Conservation (phyloP, 2,113 vertebrate species). For the Gallinago media region DNA sequence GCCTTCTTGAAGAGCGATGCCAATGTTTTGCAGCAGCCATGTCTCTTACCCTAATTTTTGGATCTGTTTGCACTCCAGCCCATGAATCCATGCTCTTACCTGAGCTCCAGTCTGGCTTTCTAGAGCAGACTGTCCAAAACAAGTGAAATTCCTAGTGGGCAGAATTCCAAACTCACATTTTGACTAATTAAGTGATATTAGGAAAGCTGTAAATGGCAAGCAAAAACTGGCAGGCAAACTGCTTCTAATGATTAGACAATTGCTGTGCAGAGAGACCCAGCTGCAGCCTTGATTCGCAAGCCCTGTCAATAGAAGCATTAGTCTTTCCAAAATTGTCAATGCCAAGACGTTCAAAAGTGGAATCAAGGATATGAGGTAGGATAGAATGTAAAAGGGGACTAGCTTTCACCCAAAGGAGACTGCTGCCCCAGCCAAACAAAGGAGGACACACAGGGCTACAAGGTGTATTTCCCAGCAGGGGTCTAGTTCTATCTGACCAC, state of each 20-base stretch:
- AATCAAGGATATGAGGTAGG: neutral
- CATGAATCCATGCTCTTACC: neutral
- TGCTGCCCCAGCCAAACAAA: neutral
- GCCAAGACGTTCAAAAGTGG: neutral
- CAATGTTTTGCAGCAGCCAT: neutral
- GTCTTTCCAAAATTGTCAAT: neutral
- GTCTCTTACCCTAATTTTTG: neutral
- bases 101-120: slow-evolving; percentile 15
- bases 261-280: slow-evolving; percentile 45
- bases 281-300: neutral
- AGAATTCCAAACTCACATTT: slow-evolving; percentile 59
- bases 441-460: neutral
- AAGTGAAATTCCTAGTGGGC: slow-evolving; percentile 51
- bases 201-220: slow-evolving; percentile 65
- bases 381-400: neutral
- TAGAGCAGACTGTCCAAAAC: neutral
- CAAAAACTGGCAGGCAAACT: slow-evolving; percentile 57
- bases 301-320: neutral
- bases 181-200: slow-evolving; percentile 73
- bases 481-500: neutral
- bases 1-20: neutral
- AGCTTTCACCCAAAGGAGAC: neutral
- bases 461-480: neutral
- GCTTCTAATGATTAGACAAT: slow-evolving; percentile 40
- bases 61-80: neutral